Evolutionary conservation across 2,113 vertebrate species (phyloP), one percentile per base, ranked within the genome.

Genomic region (Pampusana beccarii): DNA sequence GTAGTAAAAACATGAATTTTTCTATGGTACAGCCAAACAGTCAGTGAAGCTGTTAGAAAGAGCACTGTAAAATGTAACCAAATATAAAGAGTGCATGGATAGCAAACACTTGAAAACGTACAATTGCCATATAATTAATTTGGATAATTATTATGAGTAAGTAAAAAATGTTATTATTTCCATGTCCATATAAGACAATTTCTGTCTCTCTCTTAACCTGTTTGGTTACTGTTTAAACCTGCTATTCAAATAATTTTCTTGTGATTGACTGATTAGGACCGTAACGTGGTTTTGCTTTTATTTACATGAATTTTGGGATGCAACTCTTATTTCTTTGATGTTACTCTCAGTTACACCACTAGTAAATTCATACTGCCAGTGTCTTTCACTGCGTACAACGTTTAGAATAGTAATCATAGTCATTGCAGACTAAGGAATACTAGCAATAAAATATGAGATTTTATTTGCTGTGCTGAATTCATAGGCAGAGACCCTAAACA

Each of bases 211-310:
- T 62, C 48, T 80, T 88, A 67, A 78, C 46, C 64, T 86, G 50
- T 8, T 53, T 74, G 34, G 51, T 80, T 74, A 36, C 18, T 70
- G 69, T 86, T 93, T 85, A 91, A 90, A 87, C 50, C 34, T 50
- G 66, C 20, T 54, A 21, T 65, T 88, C 19, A 80, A 87, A 79
- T 4, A 73, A 62, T 75, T 92, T 88, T 83, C 16, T 71, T 69
- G 4, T 51, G 26, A 75, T 89, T 78, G 80, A 83, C 34, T 92
- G 44, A 69, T 78, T 79, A 19, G 2, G 36, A 15, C 28, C 36
- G 81, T 86, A 36, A 72, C n/a, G n/a, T 50, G 34, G 64, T 94
- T 95, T 93, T 74, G 20, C 61, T 93, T 92, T 94, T 84, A 92
- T 80, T 79, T 88, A 77, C 36, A 61, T 71, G 74, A 53, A 83